phyloP scores from a whole-genome alignment of 2,797 vertebrate genomes.

The Chlorospingus semifuscus region DNA sequence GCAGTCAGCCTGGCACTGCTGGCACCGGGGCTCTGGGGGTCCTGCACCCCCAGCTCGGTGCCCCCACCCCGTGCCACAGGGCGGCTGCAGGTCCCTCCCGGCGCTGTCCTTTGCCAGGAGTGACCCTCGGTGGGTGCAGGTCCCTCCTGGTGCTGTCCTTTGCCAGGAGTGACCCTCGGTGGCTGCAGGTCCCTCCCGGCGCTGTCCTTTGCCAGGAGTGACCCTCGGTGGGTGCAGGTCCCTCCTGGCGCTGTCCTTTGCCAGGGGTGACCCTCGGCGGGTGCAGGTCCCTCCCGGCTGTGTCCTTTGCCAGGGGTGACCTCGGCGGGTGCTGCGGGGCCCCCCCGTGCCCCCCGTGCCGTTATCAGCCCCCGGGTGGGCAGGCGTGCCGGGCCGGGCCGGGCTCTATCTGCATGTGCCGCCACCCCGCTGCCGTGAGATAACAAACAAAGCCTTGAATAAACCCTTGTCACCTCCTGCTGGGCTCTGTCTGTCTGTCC shows the following conservation, averaged over 20 bases:
- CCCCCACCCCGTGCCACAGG: accelerated
- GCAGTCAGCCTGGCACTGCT: background rate
- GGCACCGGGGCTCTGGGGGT: background rate
- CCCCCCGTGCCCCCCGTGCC: background rate
- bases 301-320: background rate
- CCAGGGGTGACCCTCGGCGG: too few relatives aligned
- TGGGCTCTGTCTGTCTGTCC: background rate
- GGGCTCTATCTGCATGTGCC: constrained; percentile 21
- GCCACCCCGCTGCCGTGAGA: background rate
- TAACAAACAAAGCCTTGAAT: constrained; percentile 19
- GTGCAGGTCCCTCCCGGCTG: too few relatives aligned
- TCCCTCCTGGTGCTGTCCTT: too few relatives aligned
- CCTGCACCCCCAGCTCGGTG: background rate
- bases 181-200: too few relatives aligned
- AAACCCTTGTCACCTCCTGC: constrained; percentile 33
- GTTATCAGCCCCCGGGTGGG: background rate
- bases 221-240: too few relatives aligned
- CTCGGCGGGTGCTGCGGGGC: accelerated
- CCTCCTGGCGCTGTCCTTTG: background rate
- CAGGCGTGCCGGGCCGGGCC: background rate
- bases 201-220: too few relatives aligned
- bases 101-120: background rate
- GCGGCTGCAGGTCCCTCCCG: background rate
- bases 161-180: background rate
- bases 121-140: too few relatives aligned